A percentile compares a stretch with the other conserved stretches of the same genome.
Conservation (phyloP, 2,113 vertebrate genomes). For the Synodontis membranacea region DNA sequence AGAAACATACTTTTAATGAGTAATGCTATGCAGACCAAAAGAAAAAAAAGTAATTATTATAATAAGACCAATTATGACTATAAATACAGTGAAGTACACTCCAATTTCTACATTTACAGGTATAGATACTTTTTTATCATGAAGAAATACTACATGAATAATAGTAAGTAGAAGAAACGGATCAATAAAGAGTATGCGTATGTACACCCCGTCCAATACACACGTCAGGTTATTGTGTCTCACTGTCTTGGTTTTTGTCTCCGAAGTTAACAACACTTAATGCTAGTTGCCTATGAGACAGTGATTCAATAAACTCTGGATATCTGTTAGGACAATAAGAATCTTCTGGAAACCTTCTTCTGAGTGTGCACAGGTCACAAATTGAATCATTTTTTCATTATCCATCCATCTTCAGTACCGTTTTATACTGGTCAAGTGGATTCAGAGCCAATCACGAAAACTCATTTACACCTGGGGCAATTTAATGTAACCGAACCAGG, state of each 20-base stretch:
- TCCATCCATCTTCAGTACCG: neutral
- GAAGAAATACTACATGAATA: neutral
- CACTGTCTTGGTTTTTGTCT: neutral
- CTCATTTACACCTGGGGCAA: neutral
- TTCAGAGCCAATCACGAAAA: neutral
- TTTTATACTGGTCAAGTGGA: neutral
- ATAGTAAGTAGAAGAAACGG: neutral
- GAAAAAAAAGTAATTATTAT: neutral
- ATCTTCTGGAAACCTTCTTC: neutral
- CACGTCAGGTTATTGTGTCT: neutral
- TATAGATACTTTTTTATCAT: neutral
- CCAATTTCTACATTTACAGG: neutral
- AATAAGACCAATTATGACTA: neutral
- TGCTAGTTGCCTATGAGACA: neutral
- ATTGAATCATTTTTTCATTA: neutral
- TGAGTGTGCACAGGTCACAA: neutral
- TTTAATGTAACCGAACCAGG: neutral
- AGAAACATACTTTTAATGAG: slow-evolving; percentile 34
- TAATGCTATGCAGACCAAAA: slow-evolving; percentile 9
- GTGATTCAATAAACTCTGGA: neutral
- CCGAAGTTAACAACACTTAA: neutral
- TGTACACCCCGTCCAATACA: neutral
- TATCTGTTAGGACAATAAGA: neutral
- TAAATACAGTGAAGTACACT: neutral
- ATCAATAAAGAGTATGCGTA: neutral